These are phyloP conservation scores for Candoia aspera DNA, from an alignment of 2,113 vertebrate genomes.

Conservation along the genomic window DNA sequence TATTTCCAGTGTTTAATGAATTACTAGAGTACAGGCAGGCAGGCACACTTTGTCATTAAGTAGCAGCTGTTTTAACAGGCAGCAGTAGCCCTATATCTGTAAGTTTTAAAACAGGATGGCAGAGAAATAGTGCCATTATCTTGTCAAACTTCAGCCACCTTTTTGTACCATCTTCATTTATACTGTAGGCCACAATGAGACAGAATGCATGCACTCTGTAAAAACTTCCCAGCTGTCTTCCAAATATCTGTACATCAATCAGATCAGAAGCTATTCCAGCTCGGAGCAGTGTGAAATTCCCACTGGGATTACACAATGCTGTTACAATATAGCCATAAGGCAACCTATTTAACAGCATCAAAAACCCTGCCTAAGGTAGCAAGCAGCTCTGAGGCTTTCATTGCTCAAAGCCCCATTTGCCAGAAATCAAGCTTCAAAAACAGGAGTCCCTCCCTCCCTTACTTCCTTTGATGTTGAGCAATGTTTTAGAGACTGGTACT, in stretches of 20 bases:
- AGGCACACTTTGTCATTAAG: background rate
- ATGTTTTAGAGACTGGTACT: background rate
- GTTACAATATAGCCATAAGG: background rate
- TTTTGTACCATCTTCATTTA: constrained; percentile 4
- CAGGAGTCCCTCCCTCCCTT: background rate
- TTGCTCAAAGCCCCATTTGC: background rate
- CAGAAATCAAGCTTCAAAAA: background rate
- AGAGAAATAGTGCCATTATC: background rate
- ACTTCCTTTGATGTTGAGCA: background rate
- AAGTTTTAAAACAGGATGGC: background rate
- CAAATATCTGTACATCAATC: constrained; percentile 4
- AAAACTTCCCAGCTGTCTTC: background rate
- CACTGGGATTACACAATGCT: background rate
- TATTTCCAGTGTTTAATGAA: background rate
- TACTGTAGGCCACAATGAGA: background rate
- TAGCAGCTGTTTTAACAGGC: background rate
- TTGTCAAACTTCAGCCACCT: constrained; percentile 7
- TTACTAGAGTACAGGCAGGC: background rate
- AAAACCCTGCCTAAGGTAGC: constrained; percentile 2
- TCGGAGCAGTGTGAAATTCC: constrained; percentile 5
- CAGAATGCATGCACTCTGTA: background rate
- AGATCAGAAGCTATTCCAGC: background rate
- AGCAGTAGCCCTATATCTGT: background rate
- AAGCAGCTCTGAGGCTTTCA: background rate
- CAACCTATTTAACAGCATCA: constrained; percentile 16